Conservation (phyloP, 2,113 vertebrate genomes). For the Hylia prasina region DNA sequence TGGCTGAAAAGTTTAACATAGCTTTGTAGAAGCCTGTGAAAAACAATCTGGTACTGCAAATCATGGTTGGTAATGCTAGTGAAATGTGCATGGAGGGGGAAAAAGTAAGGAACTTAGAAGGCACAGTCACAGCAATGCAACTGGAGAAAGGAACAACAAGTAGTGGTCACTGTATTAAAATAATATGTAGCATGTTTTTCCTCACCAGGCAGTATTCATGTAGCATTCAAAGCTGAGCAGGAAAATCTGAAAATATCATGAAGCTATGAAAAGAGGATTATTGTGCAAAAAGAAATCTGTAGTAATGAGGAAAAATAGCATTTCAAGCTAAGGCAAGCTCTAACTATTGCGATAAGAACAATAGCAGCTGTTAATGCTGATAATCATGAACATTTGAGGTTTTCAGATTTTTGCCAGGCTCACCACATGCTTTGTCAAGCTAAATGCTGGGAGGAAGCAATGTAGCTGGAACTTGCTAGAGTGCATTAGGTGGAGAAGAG, state of each 20-base stretch:
- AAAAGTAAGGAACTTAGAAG: not conserved
- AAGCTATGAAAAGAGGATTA: not conserved
- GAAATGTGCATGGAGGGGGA: not conserved
- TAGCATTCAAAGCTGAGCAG: not conserved
- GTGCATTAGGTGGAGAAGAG: not conserved
- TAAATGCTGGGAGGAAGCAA: not conserved
- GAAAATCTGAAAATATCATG: not conserved
- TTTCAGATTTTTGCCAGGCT: not conserved
- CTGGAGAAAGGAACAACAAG: not conserved
- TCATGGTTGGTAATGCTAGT: not conserved
- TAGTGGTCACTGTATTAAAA: not conserved
- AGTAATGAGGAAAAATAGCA: not conserved
- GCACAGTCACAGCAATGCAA: not conserved
- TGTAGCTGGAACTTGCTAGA: not conserved
- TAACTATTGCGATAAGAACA: not conserved
- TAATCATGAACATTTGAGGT: not conserved
- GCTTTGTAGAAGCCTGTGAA: not conserved
- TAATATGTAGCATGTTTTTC: not conserved
- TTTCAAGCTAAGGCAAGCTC: not conserved
- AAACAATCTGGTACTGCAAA: not conserved
- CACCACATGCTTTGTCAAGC: not conserved
- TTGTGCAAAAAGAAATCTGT: not conserved
- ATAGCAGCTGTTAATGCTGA: not conserved
- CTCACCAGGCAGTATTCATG: not conserved
- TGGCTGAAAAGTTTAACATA: not conserved